Base-by-base conservation (phyloP, 1,140 invertebrate species). In the Acromyrmex charruanus region DNA sequence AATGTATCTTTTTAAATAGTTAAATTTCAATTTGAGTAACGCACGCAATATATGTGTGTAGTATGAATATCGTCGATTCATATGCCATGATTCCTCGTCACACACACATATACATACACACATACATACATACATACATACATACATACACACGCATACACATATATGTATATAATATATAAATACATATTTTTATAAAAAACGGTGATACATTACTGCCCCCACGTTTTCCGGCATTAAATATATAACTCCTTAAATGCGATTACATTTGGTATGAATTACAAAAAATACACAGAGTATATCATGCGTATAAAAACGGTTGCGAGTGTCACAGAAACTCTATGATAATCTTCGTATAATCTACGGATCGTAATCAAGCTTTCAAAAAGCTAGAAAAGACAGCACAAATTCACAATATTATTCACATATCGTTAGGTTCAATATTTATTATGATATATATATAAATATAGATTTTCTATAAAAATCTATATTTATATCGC, bases 241-340 rank as follows among this genome's bases (percentile, higher is more conserved):
- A 89, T 90, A 89, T 89, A 90, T 79, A 90, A 87, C 59, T 89
- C 75, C 77, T 89, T 87, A 79, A 89, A 87, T 90, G 88, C 88
- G 89, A 89, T 89, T 90, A 89, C 88, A 89, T 84, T 90, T 87
- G 88, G 77, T 87, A 87, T 90, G 85, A 90, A 89, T 90, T 90
- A 90, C 89, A 90, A 90, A 90, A 90, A 87, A 90, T 89, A 90
- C 89, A 90, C 85, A 90, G 88, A 89, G 81, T 89, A 79, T 89
- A 63, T 89, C 80, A 89, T 90, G 87, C 89, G 89, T 90, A 90
- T 87, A 90, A 90, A 89, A 90, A 90, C 85, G 68, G 75, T 89
- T 68, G 89, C 85, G 89, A 87, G 85, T 61, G 88, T 87, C 88
- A 85, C 88, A 44, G 55, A 82, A 87, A 80, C 35, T 87, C 25